These are phyloP conservation scores for Itoplectis maculator DNA, from an alignment of 2,888 invertebrate genomes.

Conservation along the genomic window DNA sequence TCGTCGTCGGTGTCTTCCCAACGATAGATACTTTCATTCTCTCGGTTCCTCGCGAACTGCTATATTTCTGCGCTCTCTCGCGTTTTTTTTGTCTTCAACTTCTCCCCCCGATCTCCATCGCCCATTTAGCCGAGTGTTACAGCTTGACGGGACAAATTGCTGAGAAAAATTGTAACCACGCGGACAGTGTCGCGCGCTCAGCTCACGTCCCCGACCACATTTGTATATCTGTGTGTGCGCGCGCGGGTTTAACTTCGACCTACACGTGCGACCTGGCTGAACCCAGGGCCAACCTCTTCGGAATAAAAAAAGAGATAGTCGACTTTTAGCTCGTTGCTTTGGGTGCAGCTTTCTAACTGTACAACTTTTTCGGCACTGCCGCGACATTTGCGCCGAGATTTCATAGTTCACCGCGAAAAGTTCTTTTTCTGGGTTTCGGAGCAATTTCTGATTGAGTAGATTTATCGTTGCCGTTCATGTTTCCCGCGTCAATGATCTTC, in stretches of 20 bases:
- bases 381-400: constrained; percentile 8
- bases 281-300: neutral
- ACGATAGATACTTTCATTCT: constrained; percentile 64
- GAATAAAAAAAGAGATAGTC: constrained; percentile 31
- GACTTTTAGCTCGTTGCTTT: constrained; percentile 17
- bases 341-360: neutral
- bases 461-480: neutral
- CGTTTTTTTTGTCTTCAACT: constrained; percentile 44
- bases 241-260: neutral
- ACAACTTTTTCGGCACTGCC: constrained; percentile 28
- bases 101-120: constrained; percentile 40
- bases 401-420: constrained; percentile 7
- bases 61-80: constrained; percentile 39
- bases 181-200: constrained; percentile 26
- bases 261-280: constrained; percentile 19
- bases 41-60: constrained; percentile 41
- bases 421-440: neutral
- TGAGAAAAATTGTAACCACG: constrained; percentile 69
- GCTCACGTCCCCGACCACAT: constrained; percentile 24
- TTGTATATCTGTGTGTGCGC: constrained; percentile 8
- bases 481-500: neutral
- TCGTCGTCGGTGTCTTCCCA: constrained; percentile 62
- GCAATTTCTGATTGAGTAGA: neutral
- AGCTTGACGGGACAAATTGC: constrained; percentile 69
- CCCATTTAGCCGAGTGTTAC: constrained; percentile 70